phyloP scores from a whole-genome alignment of 1,140 invertebrate genomes.

The Helicoverpa armigera region DNA sequence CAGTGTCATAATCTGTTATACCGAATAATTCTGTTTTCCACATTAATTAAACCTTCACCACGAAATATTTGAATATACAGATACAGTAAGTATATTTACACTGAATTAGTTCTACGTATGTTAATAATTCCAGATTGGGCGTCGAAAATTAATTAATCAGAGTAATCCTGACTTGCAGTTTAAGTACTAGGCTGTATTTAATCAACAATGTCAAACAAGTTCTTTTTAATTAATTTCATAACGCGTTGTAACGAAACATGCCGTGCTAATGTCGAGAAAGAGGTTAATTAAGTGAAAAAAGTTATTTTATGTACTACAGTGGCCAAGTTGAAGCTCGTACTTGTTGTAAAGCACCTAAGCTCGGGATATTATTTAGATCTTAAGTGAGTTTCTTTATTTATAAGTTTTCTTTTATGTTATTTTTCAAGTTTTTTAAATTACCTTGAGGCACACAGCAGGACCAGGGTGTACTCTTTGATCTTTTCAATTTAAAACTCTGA shows the following conservation, averaged over 20 bases:
- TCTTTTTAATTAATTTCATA: slow-evolving; percentile 36
- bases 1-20: too few relatives aligned
- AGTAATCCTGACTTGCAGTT: slow-evolving; percentile 43
- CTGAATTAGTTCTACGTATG: neutral
- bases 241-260: slow-evolving; percentile 18
- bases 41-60: too few relatives aligned
- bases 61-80: neutral
- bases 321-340: slow-evolving; percentile 13
- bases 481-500: too few relatives aligned
- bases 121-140: slow-evolving; percentile 13
- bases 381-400: neutral
- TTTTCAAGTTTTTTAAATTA: neutral
- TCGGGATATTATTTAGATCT: neutral
- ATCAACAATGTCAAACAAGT: slow-evolving; percentile 31
- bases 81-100: neutral
- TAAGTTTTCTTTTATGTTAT: neutral
- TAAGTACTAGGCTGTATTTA: slow-evolving; percentile 22
- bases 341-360: neutral
- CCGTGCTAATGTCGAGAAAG: slow-evolving; percentile 15
- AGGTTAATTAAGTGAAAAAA: slow-evolving; percentile 34
- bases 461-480: too few relatives aligned
- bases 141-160: slow-evolving; percentile 32
- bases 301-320: neutral
- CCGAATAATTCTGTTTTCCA: too few relatives aligned
- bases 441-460: too few relatives aligned